Evolutionary conservation across 1,140 invertebrate genomes (phyloP).

Genomic region (Drosophila guanche): DNA sequence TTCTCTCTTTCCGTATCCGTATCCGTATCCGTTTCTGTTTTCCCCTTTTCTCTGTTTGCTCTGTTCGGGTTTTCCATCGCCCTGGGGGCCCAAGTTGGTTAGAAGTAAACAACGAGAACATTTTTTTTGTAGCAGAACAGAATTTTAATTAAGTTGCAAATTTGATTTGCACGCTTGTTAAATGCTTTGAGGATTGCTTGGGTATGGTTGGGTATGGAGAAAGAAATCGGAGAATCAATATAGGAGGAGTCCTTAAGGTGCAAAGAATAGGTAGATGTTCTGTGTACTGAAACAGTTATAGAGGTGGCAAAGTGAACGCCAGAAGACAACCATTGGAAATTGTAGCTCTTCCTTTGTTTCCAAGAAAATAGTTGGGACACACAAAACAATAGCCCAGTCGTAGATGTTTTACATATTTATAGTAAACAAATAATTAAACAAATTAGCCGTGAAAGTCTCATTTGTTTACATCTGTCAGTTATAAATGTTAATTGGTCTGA

Average conservation of each 20-base stretch:
- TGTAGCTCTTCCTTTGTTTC: too few relatives aligned
- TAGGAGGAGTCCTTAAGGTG: too few relatives aligned
- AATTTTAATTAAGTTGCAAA: constrained; percentile 80
- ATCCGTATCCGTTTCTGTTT: constrained; percentile 19
- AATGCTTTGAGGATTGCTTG: constrained; percentile 45
- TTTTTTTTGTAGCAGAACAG: constrained; percentile 53
- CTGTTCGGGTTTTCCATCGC: constrained; percentile 24
- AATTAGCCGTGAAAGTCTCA: neutral
- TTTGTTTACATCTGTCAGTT: constrained; percentile 2
- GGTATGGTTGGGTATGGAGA: neutral
- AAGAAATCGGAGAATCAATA: constrained; percentile 1
- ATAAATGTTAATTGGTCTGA: constrained; percentile 2
- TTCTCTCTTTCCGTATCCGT: constrained; percentile 2
- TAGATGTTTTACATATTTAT: too few relatives aligned
- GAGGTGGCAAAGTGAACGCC: too few relatives aligned
- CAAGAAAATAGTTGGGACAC: too few relatives aligned
- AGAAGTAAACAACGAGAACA: constrained; percentile 33
- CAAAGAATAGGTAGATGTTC: too few relatives aligned
- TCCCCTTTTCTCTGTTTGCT: constrained; percentile 39
- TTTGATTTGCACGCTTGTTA: constrained; percentile 75
- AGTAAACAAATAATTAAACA: too few relatives aligned
- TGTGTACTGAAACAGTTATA: too few relatives aligned
- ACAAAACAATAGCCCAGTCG: too few relatives aligned
- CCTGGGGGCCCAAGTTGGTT: constrained; percentile 1
- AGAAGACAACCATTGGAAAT: too few relatives aligned